These are phyloP conservation scores for Gymnosoma rotundatum DNA, from an alignment of 2,888 invertebrate species.

Conservation along the genomic window DNA sequence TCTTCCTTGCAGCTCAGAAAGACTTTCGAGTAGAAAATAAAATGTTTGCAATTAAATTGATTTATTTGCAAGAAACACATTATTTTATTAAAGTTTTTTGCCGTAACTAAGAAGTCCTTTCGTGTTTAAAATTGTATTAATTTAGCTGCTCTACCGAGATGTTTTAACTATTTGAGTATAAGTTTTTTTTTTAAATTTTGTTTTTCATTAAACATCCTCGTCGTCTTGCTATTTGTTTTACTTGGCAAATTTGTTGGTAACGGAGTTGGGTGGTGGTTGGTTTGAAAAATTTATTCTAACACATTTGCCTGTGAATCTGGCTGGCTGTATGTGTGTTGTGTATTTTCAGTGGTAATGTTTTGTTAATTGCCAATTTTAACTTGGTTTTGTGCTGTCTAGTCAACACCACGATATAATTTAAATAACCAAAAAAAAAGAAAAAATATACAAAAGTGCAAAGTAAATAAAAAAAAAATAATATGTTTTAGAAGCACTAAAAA, in stretches of 20 bases:
- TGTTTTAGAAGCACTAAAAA: constrained; percentile 26
- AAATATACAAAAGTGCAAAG: not conserved
- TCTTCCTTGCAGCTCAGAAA: not conserved
- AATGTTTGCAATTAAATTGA: constrained; percentile 56
- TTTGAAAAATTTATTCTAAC: not conserved
- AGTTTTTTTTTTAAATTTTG: constrained; percentile 23
- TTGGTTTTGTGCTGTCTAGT: constrained; percentile 72
- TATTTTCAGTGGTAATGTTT: constrained; percentile 80
- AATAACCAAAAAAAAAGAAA: not conserved
- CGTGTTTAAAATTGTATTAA: constrained; percentile 27
- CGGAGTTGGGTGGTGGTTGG: not conserved
- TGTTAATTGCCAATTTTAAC: constrained; percentile 81
- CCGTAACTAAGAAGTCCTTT: constrained; percentile 4
- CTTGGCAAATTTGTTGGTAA: constrained; percentile 19
- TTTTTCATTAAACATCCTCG: constrained; percentile 37
- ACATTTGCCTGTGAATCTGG: not conserved
- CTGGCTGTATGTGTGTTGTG: constrained; percentile 71
- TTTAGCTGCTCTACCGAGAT: constrained; percentile 9
- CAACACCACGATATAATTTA: constrained; percentile 64
- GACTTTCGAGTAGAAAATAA: not conserved
- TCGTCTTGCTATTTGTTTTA: constrained; percentile 49
- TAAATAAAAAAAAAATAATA: constrained; percentile 37
- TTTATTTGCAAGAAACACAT: constrained; percentile 46
- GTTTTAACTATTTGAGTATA: constrained; percentile 15
- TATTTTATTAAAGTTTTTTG: not conserved